Evolutionary conservation across 2,888 invertebrate species (phyloP).

Genomic region (Druceiella hillmani): DNA sequence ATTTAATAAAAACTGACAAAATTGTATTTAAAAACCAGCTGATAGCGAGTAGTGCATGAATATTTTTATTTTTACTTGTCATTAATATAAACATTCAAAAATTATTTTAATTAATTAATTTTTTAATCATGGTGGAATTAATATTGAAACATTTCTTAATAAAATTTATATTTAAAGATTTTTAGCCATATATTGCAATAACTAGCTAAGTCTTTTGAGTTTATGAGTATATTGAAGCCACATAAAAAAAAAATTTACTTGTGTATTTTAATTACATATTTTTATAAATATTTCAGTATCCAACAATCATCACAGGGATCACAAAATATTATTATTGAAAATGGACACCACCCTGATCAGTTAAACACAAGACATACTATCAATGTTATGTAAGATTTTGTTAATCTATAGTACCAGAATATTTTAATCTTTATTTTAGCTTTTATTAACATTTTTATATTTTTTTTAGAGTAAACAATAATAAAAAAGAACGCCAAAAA

Average conservation of each 20-base stretch:
- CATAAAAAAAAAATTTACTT: too few relatives aligned
- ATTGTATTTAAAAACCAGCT: too few relatives aligned
- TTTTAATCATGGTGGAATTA: too few relatives aligned
- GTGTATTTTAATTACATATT: conserved; percentile 5
- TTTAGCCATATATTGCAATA: conserved; percentile 16
- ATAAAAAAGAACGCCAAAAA: conserved; percentile 24
- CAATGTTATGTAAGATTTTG: conserved; percentile 19
- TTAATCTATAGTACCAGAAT: conserved; percentile 16
- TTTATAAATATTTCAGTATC: conserved; percentile 16
- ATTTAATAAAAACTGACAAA: too few relatives aligned
- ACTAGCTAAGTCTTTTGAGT: conserved; percentile 15
- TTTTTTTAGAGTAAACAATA: conserved; percentile 10
- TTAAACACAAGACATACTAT: conserved; percentile 19
- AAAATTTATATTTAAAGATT: too few relatives aligned
- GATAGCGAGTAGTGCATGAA: too few relatives aligned
- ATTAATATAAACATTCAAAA: too few relatives aligned
- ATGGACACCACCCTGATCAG: conserved; percentile 17
- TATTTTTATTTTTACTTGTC: too few relatives aligned
- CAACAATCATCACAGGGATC: conserved; percentile 18
- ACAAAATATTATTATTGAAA: conserved; percentile 19
- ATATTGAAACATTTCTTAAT: too few relatives aligned
- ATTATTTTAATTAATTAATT: too few relatives aligned
- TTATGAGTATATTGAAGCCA: conserved; percentile 14
- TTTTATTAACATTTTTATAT: conserved; percentile 20
- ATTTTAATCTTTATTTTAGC: conserved; percentile 12